Conservation (phyloP, 2,888 invertebrate genomes). For the Agriopis leucophaearia region DNA sequence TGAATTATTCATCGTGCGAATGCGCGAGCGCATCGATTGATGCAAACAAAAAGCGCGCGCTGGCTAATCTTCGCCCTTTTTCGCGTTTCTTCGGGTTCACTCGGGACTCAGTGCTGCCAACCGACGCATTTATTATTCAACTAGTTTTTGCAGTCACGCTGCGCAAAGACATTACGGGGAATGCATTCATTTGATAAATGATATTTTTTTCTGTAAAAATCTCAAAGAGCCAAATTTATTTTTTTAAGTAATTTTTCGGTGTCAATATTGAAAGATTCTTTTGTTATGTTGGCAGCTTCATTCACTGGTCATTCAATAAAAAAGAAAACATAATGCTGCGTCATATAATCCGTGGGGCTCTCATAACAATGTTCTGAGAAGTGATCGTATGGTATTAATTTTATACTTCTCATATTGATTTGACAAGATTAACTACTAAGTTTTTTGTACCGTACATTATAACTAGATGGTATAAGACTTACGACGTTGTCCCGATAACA, state of each 20-base stretch:
- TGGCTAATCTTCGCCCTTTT: conserved; percentile 84
- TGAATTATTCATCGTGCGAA: conserved; percentile 86
- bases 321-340: conserved; percentile 64
- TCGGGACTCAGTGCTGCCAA: conserved; percentile 82
- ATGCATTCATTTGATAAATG: conserved; percentile 85
- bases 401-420: conserved; percentile 66
- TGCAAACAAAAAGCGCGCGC: conserved; percentile 84
- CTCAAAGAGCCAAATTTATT: conserved; percentile 51
- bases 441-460: conserved; percentile 57
- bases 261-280: conserved; percentile 69
- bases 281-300: conserved; percentile 65
- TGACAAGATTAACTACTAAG: conserved; percentile 64
- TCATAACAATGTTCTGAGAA: conserved; percentile 68
- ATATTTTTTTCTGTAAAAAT: conserved; percentile 65
- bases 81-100: conserved; percentile 73
- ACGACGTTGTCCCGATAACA: conserved; percentile 51
- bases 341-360: conserved; percentile 66
- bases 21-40: conserved; percentile 87
- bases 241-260: conserved; percentile 74
- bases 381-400: conserved; percentile 62
- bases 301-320: conserved; percentile 69
- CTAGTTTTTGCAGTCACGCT: conserved; percentile 84
- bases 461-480: conserved; percentile 53
- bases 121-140: conserved; percentile 81
- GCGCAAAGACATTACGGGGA: conserved; percentile 81